Evolutionary conservation across 2,888 invertebrate species (phyloP), one percentile per base, ranked within the genome.

Genomic region (Endomychus coccineus): DNA sequence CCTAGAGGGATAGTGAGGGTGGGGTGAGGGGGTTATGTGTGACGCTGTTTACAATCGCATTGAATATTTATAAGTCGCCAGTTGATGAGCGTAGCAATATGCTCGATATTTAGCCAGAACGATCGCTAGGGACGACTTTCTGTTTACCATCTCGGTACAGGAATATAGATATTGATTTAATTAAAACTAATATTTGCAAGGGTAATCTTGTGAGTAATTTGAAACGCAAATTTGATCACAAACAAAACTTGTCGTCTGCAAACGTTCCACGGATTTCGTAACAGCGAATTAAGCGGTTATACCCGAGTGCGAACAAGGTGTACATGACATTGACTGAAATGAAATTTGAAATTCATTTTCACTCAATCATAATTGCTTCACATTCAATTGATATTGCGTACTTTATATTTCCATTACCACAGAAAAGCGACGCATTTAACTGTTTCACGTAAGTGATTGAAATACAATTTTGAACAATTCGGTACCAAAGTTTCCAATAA

Each of bases 41-140:
- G 21, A 19, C 50, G 45, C 50, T 66, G 66, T 66, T 66, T 66
- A 65, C 66, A 64, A 60, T 64, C 64, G 59, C 59, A 65, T 65
- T 62, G 63, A 63, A 66, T 66, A 66, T 66, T 67, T 66, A 66
- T 67, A 61, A 62, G 17, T 59, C 62, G 66, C 61, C 66, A 65
- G 65, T 65, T 64, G 66, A 66, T 64, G 66, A 67, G 63, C 66
- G 65, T 59, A 63, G 65, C 66, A 66, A 67, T 66, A 67, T 67
- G 66, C 59, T 65, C 46, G 59, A 63, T 56, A 56, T 65, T 64
- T 64, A 60, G 61, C 54, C 48, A 50, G 54, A 58, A 49, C 52
- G 59, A 52, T 53, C 61, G 50, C 58, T 51, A 41, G 62, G 61
- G 61, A 59, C n/a, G n/a, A n/a, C n/a, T n/a, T n/a, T n/a, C 42